Conservation (phyloP, 1,140 invertebrate genomes). For the Drosophila simulans region DNA sequence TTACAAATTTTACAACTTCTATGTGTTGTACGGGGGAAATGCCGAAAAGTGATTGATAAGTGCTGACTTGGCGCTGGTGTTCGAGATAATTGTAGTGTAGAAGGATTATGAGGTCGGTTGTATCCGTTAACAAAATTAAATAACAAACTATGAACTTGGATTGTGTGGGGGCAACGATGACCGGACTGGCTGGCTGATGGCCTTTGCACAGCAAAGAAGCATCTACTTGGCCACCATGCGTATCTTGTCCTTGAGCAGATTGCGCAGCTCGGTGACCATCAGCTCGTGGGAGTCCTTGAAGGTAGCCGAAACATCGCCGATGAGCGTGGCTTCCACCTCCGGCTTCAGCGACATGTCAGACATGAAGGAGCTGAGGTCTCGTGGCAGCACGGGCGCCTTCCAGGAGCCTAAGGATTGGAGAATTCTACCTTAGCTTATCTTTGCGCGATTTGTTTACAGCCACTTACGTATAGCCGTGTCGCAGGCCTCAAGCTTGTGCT, state of each 20-base stretch:
- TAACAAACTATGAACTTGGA: constrained; percentile 66
- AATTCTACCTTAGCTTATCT: not conserved
- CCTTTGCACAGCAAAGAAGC: constrained; percentile 69
- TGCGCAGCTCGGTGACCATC: constrained; percentile 77
- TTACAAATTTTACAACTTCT: constrained; percentile 58
- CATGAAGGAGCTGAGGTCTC: constrained; percentile 78
- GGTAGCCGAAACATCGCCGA: constrained; percentile 76
- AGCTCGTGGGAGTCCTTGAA: constrained; percentile 82
- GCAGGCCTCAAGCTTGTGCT: constrained; percentile 73
- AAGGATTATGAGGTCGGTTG: constrained; percentile 14
- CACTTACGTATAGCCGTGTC: constrained; percentile 73
- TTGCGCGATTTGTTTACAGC: not conserved
- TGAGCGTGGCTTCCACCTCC: constrained; percentile 74
- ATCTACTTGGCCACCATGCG: constrained; percentile 75
- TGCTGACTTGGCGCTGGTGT: constrained; percentile 19
- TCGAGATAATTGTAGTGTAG: constrained; percentile 17
- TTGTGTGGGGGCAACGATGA: constrained; percentile 30
- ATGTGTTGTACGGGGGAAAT: constrained; percentile 56
- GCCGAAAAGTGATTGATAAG: constrained; percentile 41
- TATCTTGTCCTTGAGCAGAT: constrained; percentile 83
- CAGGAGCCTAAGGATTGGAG: constrained; percentile 52
- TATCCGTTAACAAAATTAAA: constrained; percentile 73
- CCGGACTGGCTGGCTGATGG: constrained; percentile 14
- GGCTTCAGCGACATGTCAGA: constrained; percentile 82
- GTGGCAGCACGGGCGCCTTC: constrained; percentile 70